Evolutionary conservation across 2,797 vertebrate genomes (phyloP).

Genomic region (Ictinia mississippiensis): DNA sequence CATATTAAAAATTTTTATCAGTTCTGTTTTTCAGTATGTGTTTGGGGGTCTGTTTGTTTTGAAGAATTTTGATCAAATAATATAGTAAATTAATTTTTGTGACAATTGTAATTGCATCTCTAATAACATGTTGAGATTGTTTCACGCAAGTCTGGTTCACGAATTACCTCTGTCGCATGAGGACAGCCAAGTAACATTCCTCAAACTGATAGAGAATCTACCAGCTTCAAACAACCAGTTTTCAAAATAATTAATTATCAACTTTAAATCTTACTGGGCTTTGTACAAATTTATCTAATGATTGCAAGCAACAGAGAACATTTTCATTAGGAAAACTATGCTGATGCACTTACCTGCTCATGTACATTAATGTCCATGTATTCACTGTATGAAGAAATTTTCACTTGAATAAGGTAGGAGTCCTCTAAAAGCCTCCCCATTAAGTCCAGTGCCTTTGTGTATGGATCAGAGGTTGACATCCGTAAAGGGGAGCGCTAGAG

Average conservation of each 20-base stretch:
- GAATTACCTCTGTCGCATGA: not conserved
- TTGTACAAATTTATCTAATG: not conserved
- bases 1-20: not conserved
- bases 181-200: not conserved
- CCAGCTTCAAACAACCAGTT: not conserved
- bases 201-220: not conserved
- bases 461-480: not conserved
- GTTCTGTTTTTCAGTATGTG: not conserved
- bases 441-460: not conserved
- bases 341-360: not conserved
- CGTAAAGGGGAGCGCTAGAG: not conserved
- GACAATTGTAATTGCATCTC: no score
- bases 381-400: not conserved
- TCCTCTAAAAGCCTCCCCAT: not conserved
- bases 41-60: not conserved
- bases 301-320: not conserved
- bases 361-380: not conserved
- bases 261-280: not conserved
- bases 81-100: not conserved
- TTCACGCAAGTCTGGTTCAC: not conserved
- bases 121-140: not conserved
- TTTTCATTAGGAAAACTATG: not conserved
- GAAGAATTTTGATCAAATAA: not conserved
- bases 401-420: not conserved
- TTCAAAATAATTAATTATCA: not conserved